These are phyloP conservation scores for Epinotia nisella DNA, from an alignment of 2,888 invertebrate species.

Conservation along the genomic window DNA sequence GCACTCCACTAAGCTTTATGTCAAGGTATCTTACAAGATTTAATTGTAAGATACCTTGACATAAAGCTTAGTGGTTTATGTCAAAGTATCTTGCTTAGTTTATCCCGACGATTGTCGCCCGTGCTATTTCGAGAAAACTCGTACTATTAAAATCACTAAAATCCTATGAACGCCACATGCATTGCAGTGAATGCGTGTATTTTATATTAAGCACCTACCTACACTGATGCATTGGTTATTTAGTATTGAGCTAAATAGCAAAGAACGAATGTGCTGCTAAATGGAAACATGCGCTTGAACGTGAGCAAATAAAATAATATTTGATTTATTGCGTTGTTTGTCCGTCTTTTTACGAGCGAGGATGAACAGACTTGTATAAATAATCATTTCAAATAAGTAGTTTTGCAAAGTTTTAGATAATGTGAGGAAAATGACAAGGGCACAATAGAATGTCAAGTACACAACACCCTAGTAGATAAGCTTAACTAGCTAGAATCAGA, in stretches of 20 bases:
- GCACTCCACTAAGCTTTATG: too few relatives aligned
- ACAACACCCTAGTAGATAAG: not conserved
- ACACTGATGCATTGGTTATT: not conserved
- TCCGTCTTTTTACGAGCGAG: constrained; percentile 18
- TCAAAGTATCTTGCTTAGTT: too few relatives aligned
- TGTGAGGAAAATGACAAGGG: not conserved
- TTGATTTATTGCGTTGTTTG: constrained; percentile 33
- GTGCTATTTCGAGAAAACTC: too few relatives aligned
- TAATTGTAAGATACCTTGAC: too few relatives aligned
- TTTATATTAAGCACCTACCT: too few relatives aligned
- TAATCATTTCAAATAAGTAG: not conserved
- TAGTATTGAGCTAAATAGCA: not conserved
- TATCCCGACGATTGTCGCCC: too few relatives aligned
- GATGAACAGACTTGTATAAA: constrained; percentile 12
- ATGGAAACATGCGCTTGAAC: constrained; percentile 12
- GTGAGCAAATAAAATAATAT: constrained; percentile 34
- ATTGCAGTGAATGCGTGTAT: not conserved
- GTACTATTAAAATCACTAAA: too few relatives aligned
- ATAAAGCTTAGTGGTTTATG: too few relatives aligned
- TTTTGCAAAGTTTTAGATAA: constrained; percentile 4
- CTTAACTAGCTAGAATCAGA: not conserved
- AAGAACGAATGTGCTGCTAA: not conserved
- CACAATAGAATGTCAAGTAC: not conserved
- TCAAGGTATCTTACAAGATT: too few relatives aligned
- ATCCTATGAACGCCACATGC: too few relatives aligned